Evolutionary conservation across 1,140 invertebrate genomes (phyloP).

Genomic region (Drosophila gunungcola): DNA sequence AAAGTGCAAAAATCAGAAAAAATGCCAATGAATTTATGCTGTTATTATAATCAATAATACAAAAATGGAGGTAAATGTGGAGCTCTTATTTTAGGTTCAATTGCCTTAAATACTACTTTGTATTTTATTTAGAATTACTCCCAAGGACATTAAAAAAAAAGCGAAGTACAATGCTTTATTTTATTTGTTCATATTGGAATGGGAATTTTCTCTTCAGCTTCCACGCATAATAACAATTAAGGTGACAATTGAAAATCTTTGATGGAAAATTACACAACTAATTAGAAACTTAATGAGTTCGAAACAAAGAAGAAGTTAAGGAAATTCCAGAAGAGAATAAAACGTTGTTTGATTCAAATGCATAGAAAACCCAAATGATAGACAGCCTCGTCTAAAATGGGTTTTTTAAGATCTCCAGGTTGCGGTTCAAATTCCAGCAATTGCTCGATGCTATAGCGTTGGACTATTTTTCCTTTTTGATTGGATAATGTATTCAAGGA

Average conservation of each 20-base stretch:
- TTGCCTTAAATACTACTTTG: too few species aligned
- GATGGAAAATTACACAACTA: neutral
- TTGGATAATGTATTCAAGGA: neutral
- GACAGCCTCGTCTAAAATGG: neutral
- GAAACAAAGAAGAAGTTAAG: neutral
- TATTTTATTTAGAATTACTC: too few species aligned
- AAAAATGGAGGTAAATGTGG: too few species aligned
- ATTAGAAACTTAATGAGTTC: neutral
- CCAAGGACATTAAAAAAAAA: too few species aligned
- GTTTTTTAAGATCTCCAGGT: slow-evolving; percentile 35
- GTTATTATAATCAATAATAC: neutral
- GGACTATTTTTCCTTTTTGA: neutral
- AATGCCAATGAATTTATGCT: slow-evolving; percentile 1
- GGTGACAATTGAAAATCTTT: too few species aligned
- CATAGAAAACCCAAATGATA: slow-evolving; percentile 28
- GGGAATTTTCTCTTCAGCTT: too few species aligned
- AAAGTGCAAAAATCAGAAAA: slow-evolving; percentile 14
- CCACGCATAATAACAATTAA: too few species aligned
- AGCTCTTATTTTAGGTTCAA: too few species aligned
- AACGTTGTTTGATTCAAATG: slow-evolving; percentile 2
- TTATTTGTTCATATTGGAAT: too few species aligned
- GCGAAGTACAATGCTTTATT: too few species aligned
- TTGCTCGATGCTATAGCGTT: slow-evolving; percentile 52
- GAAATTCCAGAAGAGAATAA: too few species aligned
- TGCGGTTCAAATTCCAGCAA: slow-evolving; percentile 53